Evolutionary conservation across 1,140 invertebrate species (phyloP).

Genomic region (Aphelenchoides fujianensis): DNA sequence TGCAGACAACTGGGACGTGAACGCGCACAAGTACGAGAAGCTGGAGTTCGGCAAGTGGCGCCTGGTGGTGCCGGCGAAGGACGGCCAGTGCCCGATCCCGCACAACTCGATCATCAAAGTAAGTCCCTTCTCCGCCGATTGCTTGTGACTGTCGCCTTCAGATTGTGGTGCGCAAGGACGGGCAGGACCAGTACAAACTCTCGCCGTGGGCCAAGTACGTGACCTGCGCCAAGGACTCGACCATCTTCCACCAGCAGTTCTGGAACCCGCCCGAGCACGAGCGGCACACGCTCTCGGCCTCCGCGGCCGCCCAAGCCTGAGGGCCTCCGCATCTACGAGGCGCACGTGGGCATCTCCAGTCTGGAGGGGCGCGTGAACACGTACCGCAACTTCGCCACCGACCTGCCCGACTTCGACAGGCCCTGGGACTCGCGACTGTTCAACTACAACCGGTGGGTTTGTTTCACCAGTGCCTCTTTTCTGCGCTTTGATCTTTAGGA

Average conservation of each 20-base stretch:
- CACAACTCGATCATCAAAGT: constrained; percentile 85
- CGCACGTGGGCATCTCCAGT: constrained; percentile 93
- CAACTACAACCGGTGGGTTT: constrained; percentile 82
- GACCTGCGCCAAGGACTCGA: constrained; percentile 70
- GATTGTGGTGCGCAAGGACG: constrained; percentile 74
- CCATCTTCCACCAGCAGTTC: constrained; percentile 74
- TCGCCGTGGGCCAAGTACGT: constrained; percentile 96
- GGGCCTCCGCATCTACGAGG: constrained; percentile 89
- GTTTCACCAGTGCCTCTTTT: constrained; percentile 11
- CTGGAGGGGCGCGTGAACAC: constrained; percentile 81
- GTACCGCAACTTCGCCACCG: constrained; percentile 86
- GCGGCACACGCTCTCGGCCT: constrained; percentile 35
- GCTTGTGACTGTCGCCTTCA: constrained; percentile 57
- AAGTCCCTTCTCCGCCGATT: not conserved
- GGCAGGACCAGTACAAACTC: constrained; percentile 77
- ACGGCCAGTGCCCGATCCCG: constrained; percentile 78
- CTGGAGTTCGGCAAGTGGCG: constrained; percentile 92
- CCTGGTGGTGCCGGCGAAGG: constrained; percentile 75
- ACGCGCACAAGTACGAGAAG: constrained; percentile 77
- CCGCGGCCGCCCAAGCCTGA: constrained; percentile 72
- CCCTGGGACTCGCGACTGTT: constrained; percentile 96
- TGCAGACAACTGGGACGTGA: constrained; percentile 86
- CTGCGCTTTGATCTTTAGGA: constrained; percentile 67
- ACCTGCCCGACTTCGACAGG: constrained; percentile 76
- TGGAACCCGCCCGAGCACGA: constrained; percentile 57